These are phyloP conservation scores for Leptopterna dolabrata DNA, from an alignment of 2,888 invertebrate species.

Conservation along the genomic window DNA sequence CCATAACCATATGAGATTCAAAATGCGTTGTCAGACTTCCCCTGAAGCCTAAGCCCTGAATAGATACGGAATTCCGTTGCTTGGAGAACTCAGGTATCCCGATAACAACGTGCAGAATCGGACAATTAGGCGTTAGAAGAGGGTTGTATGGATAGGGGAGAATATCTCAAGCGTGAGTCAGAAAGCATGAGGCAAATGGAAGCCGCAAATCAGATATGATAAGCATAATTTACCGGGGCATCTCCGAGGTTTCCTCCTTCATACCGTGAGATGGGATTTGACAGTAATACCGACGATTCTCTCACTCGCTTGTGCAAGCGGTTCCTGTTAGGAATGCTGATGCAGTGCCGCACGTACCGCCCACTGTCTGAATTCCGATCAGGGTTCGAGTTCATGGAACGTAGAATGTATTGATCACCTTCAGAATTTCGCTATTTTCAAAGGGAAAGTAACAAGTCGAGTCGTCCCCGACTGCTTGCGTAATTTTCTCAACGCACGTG, in stretches of 20 bases:
- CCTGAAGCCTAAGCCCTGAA: too few relatives aligned
- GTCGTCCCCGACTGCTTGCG: too few relatives aligned
- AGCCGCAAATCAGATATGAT: not conserved
- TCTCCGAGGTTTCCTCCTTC: not conserved
- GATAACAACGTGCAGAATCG: not conserved
- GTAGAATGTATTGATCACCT: not conserved
- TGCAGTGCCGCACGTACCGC: not conserved
- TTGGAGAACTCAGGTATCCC: too few relatives aligned
- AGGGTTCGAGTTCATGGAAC: not conserved
- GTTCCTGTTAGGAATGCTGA: not conserved
- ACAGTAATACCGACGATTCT: constrained; percentile 17
- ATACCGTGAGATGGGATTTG: not conserved
- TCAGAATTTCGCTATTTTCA: too few relatives aligned
- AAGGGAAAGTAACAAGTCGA: too few relatives aligned
- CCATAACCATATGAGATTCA: too few relatives aligned
- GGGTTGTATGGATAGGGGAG: not conserved
- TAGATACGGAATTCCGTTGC: too few relatives aligned
- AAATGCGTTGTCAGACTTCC: too few relatives aligned
- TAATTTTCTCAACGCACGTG: too few relatives aligned
- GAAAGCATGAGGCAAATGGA: not conserved
- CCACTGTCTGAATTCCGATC: not conserved
- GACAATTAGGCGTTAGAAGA: not conserved
- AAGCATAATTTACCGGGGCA: not conserved
- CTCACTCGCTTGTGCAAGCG: not conserved
- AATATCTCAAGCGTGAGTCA: not conserved